Evolutionary conservation across 2,888 invertebrate species (phyloP), one percentile per base, ranked within the genome.

Genomic region (Liodrosophila aerea): DNA sequence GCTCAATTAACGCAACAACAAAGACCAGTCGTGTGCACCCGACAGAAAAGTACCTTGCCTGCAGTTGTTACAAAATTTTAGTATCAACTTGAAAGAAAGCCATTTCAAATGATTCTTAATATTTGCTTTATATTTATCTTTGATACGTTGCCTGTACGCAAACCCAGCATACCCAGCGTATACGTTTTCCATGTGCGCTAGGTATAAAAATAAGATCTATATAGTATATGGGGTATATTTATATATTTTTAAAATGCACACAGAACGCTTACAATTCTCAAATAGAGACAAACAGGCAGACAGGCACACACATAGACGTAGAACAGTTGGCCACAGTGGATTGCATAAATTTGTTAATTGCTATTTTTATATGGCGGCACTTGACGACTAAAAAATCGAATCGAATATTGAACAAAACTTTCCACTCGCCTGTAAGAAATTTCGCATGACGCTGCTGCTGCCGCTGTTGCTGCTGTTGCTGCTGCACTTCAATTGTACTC

Each of bases 331-430:
- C 44, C 52, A 30, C 54, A 37, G 44, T 51, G 47, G 63, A 51
- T 80, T 80, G 82, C 85, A 85, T 85, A 85, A 82, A 85, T 77
- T 72, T 62, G 66, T 78, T 77, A 85, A 85, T 85, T 82, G 69
- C 78, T 85, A 85, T 78, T 85, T 84, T 69, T 77, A 77, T 49
- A 64, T 46, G 5, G 41, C 51, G 58, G 47, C 60, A 69, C 74
- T 71, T 64, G 73, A 52, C 70, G 53, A 76, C 66, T 27, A 45
- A 54, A 70, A 80, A 70, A 80, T 65, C 64, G 59, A 68, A 72
- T 68, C 60, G 64, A 68, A 72, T 56, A 71, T 63, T 62, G 52
- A 58, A 62, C 39, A 69, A 85, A 80, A 80, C 78, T 80, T 85
- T 85, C 85, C 78, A 77, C 78, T 85, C 39, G 82, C 68, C 75